Evolutionary conservation across 2,888 invertebrate genomes (phyloP).

Genomic region (Epistrophe grossulariae): DNA sequence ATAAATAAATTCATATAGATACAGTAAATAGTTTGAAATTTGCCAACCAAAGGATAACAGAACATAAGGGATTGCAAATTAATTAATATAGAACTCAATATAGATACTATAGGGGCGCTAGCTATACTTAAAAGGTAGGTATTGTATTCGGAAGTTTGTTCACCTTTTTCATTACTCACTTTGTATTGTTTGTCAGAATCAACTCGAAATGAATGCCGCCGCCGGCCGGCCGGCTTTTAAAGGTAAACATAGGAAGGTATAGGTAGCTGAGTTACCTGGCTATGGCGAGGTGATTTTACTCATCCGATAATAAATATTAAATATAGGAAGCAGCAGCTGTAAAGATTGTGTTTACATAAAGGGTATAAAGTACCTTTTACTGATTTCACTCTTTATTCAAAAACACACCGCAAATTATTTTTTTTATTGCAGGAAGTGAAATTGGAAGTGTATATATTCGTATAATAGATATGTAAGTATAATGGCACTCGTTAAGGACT

Average conservation of each 20-base stretch:
- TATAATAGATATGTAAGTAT: too few species aligned
- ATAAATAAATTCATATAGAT: not conserved
- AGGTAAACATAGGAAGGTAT: not conserved
- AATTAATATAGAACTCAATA: conserved; percentile 57
- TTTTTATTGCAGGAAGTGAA: conserved; percentile 1
- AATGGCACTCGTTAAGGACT: too few species aligned
- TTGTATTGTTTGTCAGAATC: conserved; percentile 25
- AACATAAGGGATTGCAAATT: conserved; percentile 42
- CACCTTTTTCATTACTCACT: conserved; percentile 30
- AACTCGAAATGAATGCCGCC: conserved; percentile 12
- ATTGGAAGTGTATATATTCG: not conserved
- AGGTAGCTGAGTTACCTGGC: not conserved
- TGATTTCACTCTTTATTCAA: not conserved
- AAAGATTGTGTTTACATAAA: conserved; percentile 24
- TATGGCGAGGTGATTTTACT: conserved; percentile 27
- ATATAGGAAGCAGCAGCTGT: conserved; percentile 19
- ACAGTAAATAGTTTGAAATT: conserved; percentile 4
- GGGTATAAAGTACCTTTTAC: conserved; percentile 6
- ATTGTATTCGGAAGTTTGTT: conserved; percentile 39
- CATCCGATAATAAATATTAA: conserved; percentile 48
- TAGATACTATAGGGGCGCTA: conserved; percentile 17
- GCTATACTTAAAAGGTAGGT: not conserved
- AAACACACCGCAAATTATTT: not conserved
- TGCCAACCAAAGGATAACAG: conserved; percentile 21
- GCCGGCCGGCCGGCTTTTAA: not conserved